Percentiles rank a stretch among this genome's conserved stretches.
Conservation (phyloP, 1,140 invertebrate genomes). For the Heliconius nattereri region DNA sequence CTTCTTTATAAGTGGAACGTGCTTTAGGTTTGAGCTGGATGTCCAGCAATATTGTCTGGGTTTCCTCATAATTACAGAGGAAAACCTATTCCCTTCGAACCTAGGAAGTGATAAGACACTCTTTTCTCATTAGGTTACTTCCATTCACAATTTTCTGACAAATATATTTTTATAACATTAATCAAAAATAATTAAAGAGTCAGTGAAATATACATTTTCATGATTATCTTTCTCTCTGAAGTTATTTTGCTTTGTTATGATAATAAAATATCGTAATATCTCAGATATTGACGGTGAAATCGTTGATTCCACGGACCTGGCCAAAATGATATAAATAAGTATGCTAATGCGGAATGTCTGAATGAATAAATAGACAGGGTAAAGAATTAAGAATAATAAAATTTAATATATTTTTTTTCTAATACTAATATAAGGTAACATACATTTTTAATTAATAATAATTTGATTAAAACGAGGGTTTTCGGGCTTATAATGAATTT, state of each 20-base stretch:
- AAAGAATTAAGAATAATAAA: conserved; percentile 19
- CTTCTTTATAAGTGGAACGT: neutral
- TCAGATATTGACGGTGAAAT: neutral
- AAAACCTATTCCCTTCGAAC: too few species aligned
- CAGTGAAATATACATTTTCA: neutral
- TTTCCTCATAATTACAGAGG: neutral
- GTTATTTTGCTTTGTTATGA: conserved; percentile 16
- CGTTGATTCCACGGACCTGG: conserved; percentile 36
- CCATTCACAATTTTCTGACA: too few species aligned
- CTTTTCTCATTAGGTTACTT: neutral
- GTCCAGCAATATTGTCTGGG: neutral
- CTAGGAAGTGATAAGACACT: neutral
- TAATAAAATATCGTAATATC: conserved; percentile 5
- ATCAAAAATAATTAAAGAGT: neutral
- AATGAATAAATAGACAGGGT: conserved; percentile 50
- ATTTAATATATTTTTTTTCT: too few species aligned
- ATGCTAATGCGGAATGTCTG: conserved; percentile 62
- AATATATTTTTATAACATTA: neutral
- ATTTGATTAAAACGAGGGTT: too few species aligned
- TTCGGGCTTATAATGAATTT: too few species aligned
- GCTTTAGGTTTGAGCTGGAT: neutral
- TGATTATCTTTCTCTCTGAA: neutral
- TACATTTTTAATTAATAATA: too few species aligned
- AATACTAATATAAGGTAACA: too few species aligned
- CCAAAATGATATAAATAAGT: conserved; percentile 65